Evolutionary conservation across 2,797 vertebrate genomes (phyloP), one percentile per base, ranked within the genome.

Genomic region (Lates japonicus): DNA sequence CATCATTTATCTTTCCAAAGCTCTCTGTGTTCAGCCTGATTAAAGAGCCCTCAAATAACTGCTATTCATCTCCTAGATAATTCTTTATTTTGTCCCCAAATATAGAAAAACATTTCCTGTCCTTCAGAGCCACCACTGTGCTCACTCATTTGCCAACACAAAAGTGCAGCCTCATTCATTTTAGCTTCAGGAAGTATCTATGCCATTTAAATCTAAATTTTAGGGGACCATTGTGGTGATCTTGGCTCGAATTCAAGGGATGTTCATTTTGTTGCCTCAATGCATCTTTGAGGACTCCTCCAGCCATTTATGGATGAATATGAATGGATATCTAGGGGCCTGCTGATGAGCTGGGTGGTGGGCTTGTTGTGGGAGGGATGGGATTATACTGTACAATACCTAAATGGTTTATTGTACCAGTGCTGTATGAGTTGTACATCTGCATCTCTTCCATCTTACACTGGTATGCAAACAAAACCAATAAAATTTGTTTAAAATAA

Each of bases 101-200:
- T 61, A 37, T 35, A 57, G 29, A 55, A 65, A 65, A 73, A 37
- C 42, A 70, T 71, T 48, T 80, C 74, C 76, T 54, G 46, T 62
- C 54, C 14, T 52, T 3, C 0, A 20, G 29, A 55, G n/a, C 17
- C 48, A 9, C 44, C 11, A 46, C 60, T 11, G 9, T 20, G 22
- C n/a, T 64, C 9, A 0, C 64, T 44, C 44, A 42, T 78, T 37
- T 70, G 44, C 17, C 17, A 33, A 48, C 55, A 60, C 31, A 13
- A 1, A 25, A 29, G 39, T 19, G 33, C 25, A 12, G 61, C 12
- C 19, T 66, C 51, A 48, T 22, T 49, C 19, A 16, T 13, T 61
- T 63, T 48, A 1, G 10, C 41, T 73, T 60, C 37, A 22, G 4
- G 4, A 63, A n/a, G 17, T 37, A 4, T 52, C 2, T 20, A 12